phyloP scores from a whole-genome alignment of 2,797 vertebrate species.

The Enteromius afrohamiltoni region DNA sequence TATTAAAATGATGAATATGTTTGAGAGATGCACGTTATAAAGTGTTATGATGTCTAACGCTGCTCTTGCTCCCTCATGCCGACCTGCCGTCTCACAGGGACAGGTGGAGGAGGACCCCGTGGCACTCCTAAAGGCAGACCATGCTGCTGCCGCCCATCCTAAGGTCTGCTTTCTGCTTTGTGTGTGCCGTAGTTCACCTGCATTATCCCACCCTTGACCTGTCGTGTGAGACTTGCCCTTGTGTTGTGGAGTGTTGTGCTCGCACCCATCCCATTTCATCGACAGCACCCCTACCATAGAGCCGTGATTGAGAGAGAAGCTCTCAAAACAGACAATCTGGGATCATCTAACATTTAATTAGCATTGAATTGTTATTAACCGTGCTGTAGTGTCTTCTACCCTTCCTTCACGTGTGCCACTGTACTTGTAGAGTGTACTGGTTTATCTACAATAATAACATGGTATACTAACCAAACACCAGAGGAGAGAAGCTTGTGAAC shows the following conservation, averaged over 20 bases:
- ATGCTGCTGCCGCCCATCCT: conserved; percentile 72
- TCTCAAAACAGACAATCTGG: conserved; percentile 12
- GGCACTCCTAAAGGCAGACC: conserved; percentile 76
- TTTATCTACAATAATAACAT: conserved; percentile 25
- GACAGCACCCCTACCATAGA: conserved; percentile 13
- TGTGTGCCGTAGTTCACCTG: conserved; percentile 58
- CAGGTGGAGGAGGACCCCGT: conserved; percentile 80
- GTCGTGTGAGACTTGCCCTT: conserved; percentile 34
- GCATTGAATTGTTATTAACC: conserved; percentile 19
- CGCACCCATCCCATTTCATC: conserved; percentile 18
- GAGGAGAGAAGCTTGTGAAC: conserved; percentile 24
- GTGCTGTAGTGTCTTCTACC: conserved; percentile 17
- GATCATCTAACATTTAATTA: conserved; percentile 19
- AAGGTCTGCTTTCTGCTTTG: conserved; percentile 78
- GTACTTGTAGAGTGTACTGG: conserved; percentile 14
- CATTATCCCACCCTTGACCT: conserved; percentile 50
- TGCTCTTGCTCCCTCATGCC: conserved; percentile 70
- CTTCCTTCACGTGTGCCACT: neutral
- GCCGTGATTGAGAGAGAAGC: neutral
- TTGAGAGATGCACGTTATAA: neutral
- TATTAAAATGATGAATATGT: conserved; percentile 9
- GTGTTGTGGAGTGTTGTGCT: conserved; percentile 55
- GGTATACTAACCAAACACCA: conserved; percentile 25
- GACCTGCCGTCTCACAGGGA: conserved; percentile 76
- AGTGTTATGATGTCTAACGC: conserved; percentile 63